Evolutionary conservation across 2,888 invertebrate genomes (phyloP).

Genomic region (Agriopis marginaria): DNA sequence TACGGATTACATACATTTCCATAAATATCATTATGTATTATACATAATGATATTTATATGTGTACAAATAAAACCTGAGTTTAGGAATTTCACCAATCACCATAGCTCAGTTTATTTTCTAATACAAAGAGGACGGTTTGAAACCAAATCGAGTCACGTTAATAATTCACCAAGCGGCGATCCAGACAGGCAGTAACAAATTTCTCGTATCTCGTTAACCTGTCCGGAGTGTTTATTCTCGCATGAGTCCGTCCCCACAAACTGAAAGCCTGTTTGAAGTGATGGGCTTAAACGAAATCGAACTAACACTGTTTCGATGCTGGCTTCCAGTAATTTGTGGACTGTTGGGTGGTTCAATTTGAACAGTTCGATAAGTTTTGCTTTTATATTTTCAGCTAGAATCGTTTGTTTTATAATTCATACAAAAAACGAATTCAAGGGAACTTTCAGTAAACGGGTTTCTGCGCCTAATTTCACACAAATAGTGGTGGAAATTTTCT

Average conservation of each 20-base stretch:
- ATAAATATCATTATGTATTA: too few relatives aligned
- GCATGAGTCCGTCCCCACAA: slow-evolving; percentile 9
- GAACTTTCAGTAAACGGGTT: too few relatives aligned
- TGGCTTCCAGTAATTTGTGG: neutral
- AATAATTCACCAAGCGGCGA: slow-evolving; percentile 3
- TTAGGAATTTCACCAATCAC: neutral
- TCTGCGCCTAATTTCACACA: too few relatives aligned
- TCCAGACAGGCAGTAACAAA: slow-evolving; percentile 10
- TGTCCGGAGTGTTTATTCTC: slow-evolving; percentile 9
- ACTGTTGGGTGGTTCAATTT: too few relatives aligned
- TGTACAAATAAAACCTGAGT: too few relatives aligned
- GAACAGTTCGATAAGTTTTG: too few relatives aligned
- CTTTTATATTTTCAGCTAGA: too few relatives aligned
- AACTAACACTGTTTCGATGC: neutral
- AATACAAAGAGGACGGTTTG: slow-evolving; percentile 8
- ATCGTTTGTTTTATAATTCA: too few relatives aligned
- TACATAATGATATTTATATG: too few relatives aligned
- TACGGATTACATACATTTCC: too few relatives aligned
- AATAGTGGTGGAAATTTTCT: too few relatives aligned
- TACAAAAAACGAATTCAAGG: too few relatives aligned
- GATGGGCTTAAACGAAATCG: slow-evolving; percentile 3
- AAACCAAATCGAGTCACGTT: slow-evolving; percentile 7
- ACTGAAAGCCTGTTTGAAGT: slow-evolving; percentile 5
- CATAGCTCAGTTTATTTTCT: neutral
- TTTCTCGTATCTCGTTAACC: slow-evolving; percentile 13